Base-by-base conservation (phyloP, 2,113 vertebrate species). In the Platichthys flesus region DNA sequence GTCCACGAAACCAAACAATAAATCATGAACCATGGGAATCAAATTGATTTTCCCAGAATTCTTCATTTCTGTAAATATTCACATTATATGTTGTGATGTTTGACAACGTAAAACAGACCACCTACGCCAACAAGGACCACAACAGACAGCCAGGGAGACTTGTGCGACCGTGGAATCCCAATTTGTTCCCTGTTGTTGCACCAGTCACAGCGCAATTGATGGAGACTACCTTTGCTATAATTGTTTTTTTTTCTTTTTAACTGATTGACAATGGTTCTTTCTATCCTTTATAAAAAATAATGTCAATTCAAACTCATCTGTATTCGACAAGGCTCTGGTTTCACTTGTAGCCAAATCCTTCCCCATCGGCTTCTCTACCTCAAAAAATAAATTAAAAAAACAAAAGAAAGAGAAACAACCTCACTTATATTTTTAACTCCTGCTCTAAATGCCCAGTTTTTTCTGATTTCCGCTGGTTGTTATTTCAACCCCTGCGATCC, bases 91-190 rank as follows among this genome's bases (percentile, higher is more conserved):
- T 13, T 3, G 45, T 49, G 45, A 49, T 15, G 45, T 49, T 49
- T 49, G 16, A 18, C 16, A 54, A 54, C n/a, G n/a, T 54, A 56
- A 77, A 77, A 61, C 26, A 35, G 51, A 63, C 70, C 72, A 67
- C 64, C 56, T 67, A 55, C 31, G 16, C 69, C 73, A 84, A 64
- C 57, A 51, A 47, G 47, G 42, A 66, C 28, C 23, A 69, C 75
- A 74, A 82, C 65, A 63, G 15, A 52, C n/a, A 24, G 54, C n/a
- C 21, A 56, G 54, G 54, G 55, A 73, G 82, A 52, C 80, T 83
- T 73, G 87, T 82, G 90, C 69, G 18, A 69, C 85, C 61, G 57
- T 83, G 78, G 85, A 91, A 92, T 91, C 79, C 57, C 81, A 90
- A 91, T 91, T 90, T 88, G 87, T 87, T 74, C 60, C 31, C 56